phyloP scores from a whole-genome alignment of 2,888 invertebrate genomes.

The Heliconius sara region DNA sequence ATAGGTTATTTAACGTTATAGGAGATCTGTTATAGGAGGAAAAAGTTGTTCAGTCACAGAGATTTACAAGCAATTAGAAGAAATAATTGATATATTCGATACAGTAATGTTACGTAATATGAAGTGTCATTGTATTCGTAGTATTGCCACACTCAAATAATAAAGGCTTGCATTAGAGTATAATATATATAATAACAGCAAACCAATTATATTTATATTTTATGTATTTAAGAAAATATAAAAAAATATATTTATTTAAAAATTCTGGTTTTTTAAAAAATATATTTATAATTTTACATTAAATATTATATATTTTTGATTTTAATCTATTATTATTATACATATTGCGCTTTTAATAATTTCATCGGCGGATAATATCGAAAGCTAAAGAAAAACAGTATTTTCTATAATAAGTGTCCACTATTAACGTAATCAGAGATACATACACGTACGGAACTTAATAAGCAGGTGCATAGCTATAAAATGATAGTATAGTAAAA shows the following conservation, averaged over 20 bases:
- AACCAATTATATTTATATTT: neutral
- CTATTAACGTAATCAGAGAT: constrained; percentile 31
- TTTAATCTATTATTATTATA: neutral
- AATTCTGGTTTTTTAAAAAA: too few species aligned
- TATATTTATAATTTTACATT: neutral
- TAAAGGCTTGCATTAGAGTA: neutral
- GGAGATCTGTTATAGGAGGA: neutral
- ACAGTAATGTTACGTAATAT: constrained; percentile 18
- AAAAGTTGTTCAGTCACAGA: constrained; percentile 22
- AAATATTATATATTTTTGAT: neutral
- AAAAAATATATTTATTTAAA: too few species aligned
- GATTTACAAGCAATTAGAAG: constrained; percentile 24
- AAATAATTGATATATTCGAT: constrained; percentile 25
- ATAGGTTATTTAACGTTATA: constrained; percentile 15
- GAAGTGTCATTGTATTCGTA: constrained; percentile 14
- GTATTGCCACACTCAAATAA: constrained; percentile 13
- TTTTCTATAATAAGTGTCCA: constrained; percentile 24
- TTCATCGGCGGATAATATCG: neutral
- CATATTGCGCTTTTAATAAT: neutral
- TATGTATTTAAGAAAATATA: neutral
- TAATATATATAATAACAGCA: neutral
- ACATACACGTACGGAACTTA: constrained; percentile 33
- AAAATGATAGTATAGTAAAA: constrained; percentile 35
- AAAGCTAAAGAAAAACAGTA: constrained; percentile 17
- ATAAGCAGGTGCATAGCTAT: constrained; percentile 32